These are phyloP conservation scores for Cosmorhoe ocellata DNA, from an alignment of 2,888 invertebrate genomes.

Conservation along the genomic window DNA sequence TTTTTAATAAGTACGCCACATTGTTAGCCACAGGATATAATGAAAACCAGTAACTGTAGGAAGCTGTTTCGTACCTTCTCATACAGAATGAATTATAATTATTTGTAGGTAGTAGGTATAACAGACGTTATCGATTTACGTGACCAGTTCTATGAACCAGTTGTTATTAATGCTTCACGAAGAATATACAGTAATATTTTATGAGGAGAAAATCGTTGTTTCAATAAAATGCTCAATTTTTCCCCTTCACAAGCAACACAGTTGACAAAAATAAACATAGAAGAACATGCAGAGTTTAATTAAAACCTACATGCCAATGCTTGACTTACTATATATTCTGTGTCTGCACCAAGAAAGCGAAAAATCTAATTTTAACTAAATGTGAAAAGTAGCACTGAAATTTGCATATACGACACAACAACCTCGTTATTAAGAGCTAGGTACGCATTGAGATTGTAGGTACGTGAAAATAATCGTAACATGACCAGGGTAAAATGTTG, in stretches of 20 bases:
- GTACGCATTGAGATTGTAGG: too few relatives aligned
- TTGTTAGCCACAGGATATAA: too few relatives aligned
- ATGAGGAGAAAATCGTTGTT: neutral
- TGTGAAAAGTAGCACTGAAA: neutral
- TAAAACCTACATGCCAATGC: neutral
- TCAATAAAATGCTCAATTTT: neutral
- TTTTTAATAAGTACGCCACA: too few relatives aligned
- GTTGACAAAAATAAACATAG: slow-evolving; percentile 2
- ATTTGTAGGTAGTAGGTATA: neutral
- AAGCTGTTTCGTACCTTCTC: neutral
- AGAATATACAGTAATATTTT: slow-evolving; percentile 2
- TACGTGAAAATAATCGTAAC: neutral
- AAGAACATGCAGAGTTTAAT: slow-evolving; percentile 11
- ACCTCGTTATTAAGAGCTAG: too few relatives aligned
- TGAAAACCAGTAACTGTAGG: too few relatives aligned
- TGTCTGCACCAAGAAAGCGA: slow-evolving; percentile 24
- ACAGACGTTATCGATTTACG: slow-evolving; percentile 13
- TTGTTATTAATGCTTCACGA: neutral
- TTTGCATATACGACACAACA: neutral
- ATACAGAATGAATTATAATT: neutral
- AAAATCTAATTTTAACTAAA: slow-evolving; percentile 13
- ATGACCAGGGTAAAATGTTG: neutral
- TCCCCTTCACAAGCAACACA: neutral
- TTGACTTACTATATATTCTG: too few relatives aligned
- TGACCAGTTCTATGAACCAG: neutral